Conservation (phyloP, 2,888 invertebrate genomes). For the Ornithoptera alexandrae region DNA sequence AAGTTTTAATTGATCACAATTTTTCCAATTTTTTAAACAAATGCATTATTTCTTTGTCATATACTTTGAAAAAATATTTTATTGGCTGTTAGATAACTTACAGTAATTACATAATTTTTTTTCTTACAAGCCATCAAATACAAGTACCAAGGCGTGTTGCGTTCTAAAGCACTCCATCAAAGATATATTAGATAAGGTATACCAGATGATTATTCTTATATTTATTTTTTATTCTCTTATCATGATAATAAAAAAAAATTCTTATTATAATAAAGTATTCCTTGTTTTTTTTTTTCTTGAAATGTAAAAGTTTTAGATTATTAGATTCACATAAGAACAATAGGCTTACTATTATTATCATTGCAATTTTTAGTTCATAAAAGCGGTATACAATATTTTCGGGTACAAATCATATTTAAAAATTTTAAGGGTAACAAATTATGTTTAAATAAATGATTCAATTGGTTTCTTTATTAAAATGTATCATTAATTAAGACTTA, state of each 20-base stretch:
- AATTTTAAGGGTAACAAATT: background rate
- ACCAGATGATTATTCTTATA: conserved; percentile 9
- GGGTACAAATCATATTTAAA: background rate
- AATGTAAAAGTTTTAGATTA: background rate
- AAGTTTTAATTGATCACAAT: too few relatives aligned
- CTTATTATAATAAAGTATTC: background rate
- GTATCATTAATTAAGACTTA: background rate
- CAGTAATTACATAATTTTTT: background rate
- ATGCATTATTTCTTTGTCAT: too few relatives aligned
- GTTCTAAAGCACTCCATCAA: conserved; percentile 17
- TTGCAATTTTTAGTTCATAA: background rate
- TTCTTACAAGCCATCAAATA: background rate
- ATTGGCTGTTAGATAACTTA: too few relatives aligned
- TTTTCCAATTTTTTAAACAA: too few relatives aligned
- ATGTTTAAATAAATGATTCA: background rate
- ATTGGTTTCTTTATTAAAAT: background rate
- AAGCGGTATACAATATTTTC: background rate
- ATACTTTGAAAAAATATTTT: background rate
- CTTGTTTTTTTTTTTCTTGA: background rate
- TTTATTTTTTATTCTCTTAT: conserved; percentile 25
- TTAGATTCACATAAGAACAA: too few relatives aligned
- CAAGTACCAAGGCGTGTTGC: conserved; percentile 15
- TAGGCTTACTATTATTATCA: too few relatives aligned
- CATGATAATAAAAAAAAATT: conserved; percentile 11
- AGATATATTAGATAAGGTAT: conserved; percentile 15